Percentiles rank a stretch among this genome's conserved stretches.
These are phyloP conservation scores for Rapana venosa DNA, from an alignment of 2,888 invertebrate genomes.

Conservation along the genomic window DNA sequence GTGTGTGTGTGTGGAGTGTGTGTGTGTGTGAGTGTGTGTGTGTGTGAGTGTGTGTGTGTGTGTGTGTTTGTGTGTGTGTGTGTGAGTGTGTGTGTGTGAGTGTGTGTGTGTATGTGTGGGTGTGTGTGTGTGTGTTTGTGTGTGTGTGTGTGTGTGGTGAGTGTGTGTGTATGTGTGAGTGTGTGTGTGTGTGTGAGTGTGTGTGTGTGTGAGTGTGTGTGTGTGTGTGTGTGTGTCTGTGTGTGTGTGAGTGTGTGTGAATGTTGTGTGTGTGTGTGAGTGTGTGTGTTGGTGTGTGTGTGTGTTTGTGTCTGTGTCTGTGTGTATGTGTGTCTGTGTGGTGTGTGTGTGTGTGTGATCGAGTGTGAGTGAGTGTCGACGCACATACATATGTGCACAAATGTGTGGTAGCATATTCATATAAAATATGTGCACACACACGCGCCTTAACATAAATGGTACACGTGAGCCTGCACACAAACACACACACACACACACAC, in stretches of 20 bases:
- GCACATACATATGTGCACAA: neutral
- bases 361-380: neutral
- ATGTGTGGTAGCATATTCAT: neutral
- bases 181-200: neutral
- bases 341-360: neutral
- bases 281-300: conserved; percentile 4
- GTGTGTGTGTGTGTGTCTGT: neutral
- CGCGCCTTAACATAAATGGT: neutral
- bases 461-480: too few species aligned
- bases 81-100: neutral
- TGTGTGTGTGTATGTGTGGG: conserved; percentile 9
- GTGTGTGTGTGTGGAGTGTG: neutral
- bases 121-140: neutral
- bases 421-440: neutral
- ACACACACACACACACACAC: too few species aligned
- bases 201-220: neutral
- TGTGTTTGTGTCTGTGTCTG: neutral
- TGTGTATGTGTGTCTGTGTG: neutral
- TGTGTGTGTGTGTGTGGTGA: neutral
- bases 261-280: neutral
- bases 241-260: neutral
- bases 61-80: neutral
- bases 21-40: neutral
- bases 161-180: neutral
- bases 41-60: neutral